phyloP scores from a whole-genome alignment of 2,888 invertebrate species.

The Sphecodes monilicornis region DNA sequence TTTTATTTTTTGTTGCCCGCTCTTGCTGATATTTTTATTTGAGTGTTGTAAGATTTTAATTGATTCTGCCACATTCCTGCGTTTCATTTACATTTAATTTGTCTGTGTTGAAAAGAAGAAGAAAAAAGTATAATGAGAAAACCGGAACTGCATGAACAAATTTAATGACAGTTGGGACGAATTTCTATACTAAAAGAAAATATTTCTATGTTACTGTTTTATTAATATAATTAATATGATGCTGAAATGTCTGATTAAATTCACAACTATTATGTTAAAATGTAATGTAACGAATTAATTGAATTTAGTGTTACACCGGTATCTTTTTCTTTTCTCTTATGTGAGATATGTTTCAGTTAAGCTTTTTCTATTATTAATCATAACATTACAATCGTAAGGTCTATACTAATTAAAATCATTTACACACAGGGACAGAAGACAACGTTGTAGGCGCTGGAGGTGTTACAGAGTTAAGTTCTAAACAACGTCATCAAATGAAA shows the following conservation, averaged over 20 bases:
- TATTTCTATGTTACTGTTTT: constrained; percentile 16
- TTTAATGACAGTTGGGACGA: constrained; percentile 25
- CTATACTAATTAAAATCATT: constrained; percentile 33
- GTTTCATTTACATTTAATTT: constrained; percentile 72
- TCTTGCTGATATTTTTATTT: constrained; percentile 79
- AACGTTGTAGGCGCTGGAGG: constrained; percentile 86
- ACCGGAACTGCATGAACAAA: constrained; percentile 44
- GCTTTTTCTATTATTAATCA: constrained; percentile 35
- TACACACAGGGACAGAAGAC: constrained; percentile 83
- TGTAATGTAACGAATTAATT: constrained; percentile 24
- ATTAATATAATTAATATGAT: constrained; percentile 13
- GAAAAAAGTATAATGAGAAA: not conserved
- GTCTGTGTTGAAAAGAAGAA: constrained; percentile 22
- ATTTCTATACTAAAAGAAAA: constrained; percentile 8
- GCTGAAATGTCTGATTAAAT: constrained; percentile 12
- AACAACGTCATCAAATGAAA: constrained; percentile 97
- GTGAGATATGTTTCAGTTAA: constrained; percentile 36
- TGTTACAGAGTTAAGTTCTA: constrained; percentile 90
- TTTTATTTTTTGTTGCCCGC: constrained; percentile 77
- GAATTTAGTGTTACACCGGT: not conserved
- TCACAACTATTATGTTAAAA: constrained; percentile 6
- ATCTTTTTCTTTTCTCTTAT: constrained; percentile 29
- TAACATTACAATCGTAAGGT: not conserved
- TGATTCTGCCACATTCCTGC: constrained; percentile 74
- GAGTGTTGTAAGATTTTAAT: constrained; percentile 72